These are phyloP conservation scores for Phenganax subtilis DNA, from an alignment of 92 coral and sea anemone species.

Conservation along the genomic window DNA sequence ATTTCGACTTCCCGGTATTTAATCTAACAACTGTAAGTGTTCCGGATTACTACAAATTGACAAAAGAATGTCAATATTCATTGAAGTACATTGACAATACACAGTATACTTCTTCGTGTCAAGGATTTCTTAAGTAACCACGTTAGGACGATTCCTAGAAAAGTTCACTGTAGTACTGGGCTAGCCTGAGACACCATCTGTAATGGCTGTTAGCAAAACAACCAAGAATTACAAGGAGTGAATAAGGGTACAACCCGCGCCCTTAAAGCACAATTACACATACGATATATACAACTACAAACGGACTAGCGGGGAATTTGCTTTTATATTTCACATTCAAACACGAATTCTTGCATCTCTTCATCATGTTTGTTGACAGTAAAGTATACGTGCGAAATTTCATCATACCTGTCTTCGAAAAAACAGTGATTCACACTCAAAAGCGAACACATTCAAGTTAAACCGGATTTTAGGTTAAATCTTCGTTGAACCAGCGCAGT, in stretches of 20 bases:
- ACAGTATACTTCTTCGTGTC: not conserved
- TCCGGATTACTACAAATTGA: conserved; percentile 1
- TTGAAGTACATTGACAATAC: not conserved
- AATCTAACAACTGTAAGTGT: not conserved
- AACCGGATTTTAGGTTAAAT: not conserved
- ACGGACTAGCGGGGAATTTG: too few relatives aligned
- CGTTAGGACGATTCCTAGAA: not conserved
- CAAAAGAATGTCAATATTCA: not conserved
- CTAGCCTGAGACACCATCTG: too few relatives aligned
- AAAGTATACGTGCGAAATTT: not conserved
- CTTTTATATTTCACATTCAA: too few relatives aligned
- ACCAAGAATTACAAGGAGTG: too few relatives aligned
- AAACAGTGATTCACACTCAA: not conserved
- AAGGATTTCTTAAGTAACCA: not conserved
- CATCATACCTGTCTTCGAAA: conserved; percentile 1
- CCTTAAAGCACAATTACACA: too few relatives aligned
- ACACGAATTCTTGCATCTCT: too few relatives aligned
- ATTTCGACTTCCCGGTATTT: not conserved
- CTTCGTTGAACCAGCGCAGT: not conserved
- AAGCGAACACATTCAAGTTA: too few relatives aligned
- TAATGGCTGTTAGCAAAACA: too few relatives aligned
- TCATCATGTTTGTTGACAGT: not conserved
- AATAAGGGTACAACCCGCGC: too few relatives aligned
- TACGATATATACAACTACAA: too few relatives aligned
- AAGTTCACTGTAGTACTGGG: not conserved